Conservation (phyloP, 2,797 vertebrate genomes). For the Ctenochaetus hawaiiensis region DNA sequence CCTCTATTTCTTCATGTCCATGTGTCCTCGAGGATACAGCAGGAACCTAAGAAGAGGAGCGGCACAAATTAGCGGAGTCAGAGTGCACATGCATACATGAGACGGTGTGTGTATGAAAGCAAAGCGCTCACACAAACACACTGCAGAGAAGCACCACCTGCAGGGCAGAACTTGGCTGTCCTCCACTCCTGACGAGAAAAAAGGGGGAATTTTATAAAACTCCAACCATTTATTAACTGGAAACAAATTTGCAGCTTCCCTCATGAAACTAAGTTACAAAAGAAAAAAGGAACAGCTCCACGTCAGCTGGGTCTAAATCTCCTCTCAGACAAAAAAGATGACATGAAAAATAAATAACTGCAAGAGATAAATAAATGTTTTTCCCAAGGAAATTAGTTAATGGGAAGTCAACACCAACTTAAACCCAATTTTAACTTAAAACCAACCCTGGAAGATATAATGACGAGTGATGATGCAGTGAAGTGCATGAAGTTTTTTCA, state of each 20-base stretch:
- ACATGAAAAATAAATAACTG: neutral
- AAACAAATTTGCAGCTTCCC: conserved; percentile 31
- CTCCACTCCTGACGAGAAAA: conserved; percentile 37
- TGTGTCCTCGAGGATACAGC: conserved; percentile 40
- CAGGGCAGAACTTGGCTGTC: conserved; percentile 30
- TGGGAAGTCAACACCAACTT: neutral
- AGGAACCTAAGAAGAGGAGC: conserved; percentile 62
- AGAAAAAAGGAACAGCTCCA: neutral
- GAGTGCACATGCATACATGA: conserved; percentile 24
- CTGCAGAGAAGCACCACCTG: conserved; percentile 34
- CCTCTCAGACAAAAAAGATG: neutral
- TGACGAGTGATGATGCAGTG: neutral
- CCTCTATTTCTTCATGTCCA: conserved; percentile 72
- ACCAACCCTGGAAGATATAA: too few species aligned
- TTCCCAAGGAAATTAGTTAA: neutral
- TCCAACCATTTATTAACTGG: conserved; percentile 4
- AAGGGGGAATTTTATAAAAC: conserved; percentile 23
- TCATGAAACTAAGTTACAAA: conserved; percentile 10
- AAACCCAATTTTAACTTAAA: too few species aligned
- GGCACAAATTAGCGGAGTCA: conserved; percentile 49
- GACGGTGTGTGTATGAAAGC: conserved; percentile 15
- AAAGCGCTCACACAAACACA: conserved; percentile 11
- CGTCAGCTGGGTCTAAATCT: neutral
- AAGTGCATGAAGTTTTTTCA: neutral
- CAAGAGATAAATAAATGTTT: conserved; percentile 11